These are phyloP conservation scores for Lanistes nyassanus DNA, from an alignment of 1,140 invertebrate genomes.

Conservation along the genomic window DNA sequence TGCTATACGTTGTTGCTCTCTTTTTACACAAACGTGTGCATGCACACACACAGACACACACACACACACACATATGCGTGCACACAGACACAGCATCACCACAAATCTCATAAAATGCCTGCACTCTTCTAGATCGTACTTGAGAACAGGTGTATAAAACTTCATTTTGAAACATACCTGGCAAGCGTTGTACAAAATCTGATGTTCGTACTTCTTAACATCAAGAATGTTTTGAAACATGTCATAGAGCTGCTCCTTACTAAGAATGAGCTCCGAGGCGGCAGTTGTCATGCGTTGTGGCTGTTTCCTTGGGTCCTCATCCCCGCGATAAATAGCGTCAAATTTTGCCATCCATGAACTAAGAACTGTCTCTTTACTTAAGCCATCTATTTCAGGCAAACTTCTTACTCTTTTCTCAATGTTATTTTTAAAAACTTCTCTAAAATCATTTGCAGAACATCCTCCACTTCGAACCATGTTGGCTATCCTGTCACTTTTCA, in stretches of 20 bases:
- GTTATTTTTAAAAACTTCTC: conserved; percentile 96
- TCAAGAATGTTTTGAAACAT: conserved; percentile 99
- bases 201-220: conserved; percentile 99
- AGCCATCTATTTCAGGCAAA: conserved; percentile 97
- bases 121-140: no score
- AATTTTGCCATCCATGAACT: conserved; percentile 99
- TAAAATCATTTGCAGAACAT: conserved; percentile 97
- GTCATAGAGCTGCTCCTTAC: conserved; percentile 84
- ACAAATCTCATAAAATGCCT: no score
- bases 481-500: conserved; percentile 93
- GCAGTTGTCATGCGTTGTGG: conserved; percentile 63
- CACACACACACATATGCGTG: no score
- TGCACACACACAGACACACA: no score
- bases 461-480: conserved; percentile 97
- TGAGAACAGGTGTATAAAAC: conserved; percentile 6
- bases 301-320: conserved; percentile 67
- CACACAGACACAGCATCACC: no score
- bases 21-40: no score
- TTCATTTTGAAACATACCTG: conserved; percentile 76
- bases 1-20: no score
- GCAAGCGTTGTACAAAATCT: conserved; percentile 97
- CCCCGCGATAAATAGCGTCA: conserved; percentile 97
- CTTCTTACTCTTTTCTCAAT: conserved; percentile 96
- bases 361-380: conserved; percentile 98
- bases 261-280: conserved; percentile 66